Conservation (phyloP, 2,888 invertebrate genomes). For the Acrobasis repandana region DNA sequence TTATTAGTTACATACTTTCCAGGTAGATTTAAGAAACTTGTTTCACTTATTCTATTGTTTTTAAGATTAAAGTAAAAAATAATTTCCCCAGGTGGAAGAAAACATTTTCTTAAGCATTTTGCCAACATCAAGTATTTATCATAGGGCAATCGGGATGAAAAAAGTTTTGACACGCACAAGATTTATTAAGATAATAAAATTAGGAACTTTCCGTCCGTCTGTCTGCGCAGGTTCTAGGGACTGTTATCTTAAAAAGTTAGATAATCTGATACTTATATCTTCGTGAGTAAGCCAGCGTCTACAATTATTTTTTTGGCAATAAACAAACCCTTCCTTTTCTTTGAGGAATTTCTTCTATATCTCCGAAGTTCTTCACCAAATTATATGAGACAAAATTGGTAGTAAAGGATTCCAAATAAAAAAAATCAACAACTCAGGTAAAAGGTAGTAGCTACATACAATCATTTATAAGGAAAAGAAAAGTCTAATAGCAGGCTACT, state of each 20-base stretch:
- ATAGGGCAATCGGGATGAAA: slow-evolving; percentile 33
- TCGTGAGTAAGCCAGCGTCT: too few species aligned
- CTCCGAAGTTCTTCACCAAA: too few species aligned
- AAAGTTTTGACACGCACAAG: slow-evolving; percentile 34
- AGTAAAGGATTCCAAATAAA: too few species aligned
- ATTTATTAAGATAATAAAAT: slow-evolving; percentile 33
- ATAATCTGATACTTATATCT: too few species aligned
- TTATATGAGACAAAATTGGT: too few species aligned
- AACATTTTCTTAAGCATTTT: neutral
- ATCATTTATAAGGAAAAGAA: neutral
- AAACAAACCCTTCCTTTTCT: too few species aligned
- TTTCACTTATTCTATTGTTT: too few species aligned
- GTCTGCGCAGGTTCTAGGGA: neutral
- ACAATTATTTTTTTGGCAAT: too few species aligned
- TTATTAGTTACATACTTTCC: too few species aligned
- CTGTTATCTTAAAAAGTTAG: neutral
- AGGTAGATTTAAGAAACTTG: too few species aligned
- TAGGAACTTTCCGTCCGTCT: slow-evolving; percentile 12
- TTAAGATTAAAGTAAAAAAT: neutral
- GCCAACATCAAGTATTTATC: slow-evolving; percentile 29
- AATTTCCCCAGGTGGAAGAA: slow-evolving; percentile 2
- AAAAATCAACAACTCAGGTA: too few species aligned
- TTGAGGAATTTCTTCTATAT: too few species aligned
- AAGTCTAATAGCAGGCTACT: neutral
- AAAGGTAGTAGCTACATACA: neutral